Base-by-base conservation (phyloP, 2,888 invertebrate genomes). In the Myopa testacea region DNA sequence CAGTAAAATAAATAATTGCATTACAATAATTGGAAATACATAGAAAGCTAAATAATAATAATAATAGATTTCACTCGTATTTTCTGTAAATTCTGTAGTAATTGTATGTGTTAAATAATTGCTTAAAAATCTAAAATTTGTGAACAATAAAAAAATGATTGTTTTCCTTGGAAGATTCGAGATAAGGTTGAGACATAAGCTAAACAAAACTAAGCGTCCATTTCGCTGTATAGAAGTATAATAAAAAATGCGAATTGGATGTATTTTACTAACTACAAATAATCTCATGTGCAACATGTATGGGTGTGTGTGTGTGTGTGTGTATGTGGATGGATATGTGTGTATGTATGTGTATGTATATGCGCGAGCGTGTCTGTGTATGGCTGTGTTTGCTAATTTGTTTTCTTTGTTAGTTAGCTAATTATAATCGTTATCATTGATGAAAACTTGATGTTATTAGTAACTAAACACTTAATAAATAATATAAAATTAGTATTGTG, bases 261-360 rank as follows among this genome's bases (percentile, higher is more conserved):
- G 19, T 38, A 26, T 12, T 16, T 19, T 63, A 26, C 52, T 37
- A 71, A 52, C 26, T 52, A 71, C 58, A 65, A 34, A 45, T 74
- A 74, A 74, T 74, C 74, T 74, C 74, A 63, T 52, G 52, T 65
- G 74, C 65, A 63, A 65, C 65, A 34, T 63, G 74, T 65, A 60
- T 63, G 34, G 10, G n/a, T n/a, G 26, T 26, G 26, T 26, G 26
- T 26, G 2, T 26, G 26, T 26, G 2, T 26, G 26, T 26, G 26
- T 26, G n/a, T n/a, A n/a, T n/a, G n/a, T n/a, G n/a, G n/a, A n/a
- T n/a, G n/a, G n/a, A n/a, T n/a, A n/a, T n/a, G 26, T 26, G 26
- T 26, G 26, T 26, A 26, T 26, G 26, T 26, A 26, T 26, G 26
- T 26, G 26, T 26, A 26, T 26, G 26, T 26, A 26, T 26, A 26